Conservation (phyloP, 2,113 vertebrate genomes). For the Corythornis vintsioides region DNA sequence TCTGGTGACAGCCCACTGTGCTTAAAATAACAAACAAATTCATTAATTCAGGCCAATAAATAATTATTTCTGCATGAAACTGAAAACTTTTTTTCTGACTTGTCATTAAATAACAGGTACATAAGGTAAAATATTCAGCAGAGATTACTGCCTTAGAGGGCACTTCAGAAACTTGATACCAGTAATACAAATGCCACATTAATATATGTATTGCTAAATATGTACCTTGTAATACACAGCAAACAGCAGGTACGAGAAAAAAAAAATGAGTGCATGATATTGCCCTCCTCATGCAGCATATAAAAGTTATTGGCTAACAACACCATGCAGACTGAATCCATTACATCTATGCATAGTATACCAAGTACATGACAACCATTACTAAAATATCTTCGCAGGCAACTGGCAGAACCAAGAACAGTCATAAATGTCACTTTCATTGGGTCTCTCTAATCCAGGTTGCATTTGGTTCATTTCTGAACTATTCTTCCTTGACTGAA, state of each 20-base stretch:
- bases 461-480: background rate
- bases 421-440: background rate
- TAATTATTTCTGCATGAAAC: background rate
- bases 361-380: background rate
- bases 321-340: background rate
- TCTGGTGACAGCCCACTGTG: background rate
- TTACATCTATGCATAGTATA: too few relatives aligned
- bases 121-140: background rate
- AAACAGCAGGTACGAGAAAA: background rate
- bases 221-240: background rate
- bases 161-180: background rate
- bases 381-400: background rate
- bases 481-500: background rate
- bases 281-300: background rate
- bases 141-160: background rate
- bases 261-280: background rate
- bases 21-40: background rate
- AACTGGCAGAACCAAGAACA: background rate
- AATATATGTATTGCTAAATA: background rate
- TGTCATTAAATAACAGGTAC: background rate
- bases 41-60: background rate
- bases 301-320: background rate
- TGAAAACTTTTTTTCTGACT: background rate
- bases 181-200: background rate
- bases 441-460: background rate